Base-by-base conservation (phyloP, 2,888 invertebrate species). In the Lasioglossum villosulum region DNA sequence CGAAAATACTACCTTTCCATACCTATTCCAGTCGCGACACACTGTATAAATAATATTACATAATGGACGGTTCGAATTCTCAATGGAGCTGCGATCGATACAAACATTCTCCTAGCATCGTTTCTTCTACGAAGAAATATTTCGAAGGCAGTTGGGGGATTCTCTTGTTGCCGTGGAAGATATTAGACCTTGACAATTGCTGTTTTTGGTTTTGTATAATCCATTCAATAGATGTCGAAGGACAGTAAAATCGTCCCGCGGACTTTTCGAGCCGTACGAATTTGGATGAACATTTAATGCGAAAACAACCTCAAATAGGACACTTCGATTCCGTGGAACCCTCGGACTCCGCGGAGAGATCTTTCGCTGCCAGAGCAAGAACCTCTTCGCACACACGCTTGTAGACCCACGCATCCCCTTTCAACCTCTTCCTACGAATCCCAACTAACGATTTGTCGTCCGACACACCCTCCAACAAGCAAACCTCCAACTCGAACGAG, bases 381-480 rank as follows among this genome's bases (percentile, higher is more conserved):
- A 98, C 96, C 93, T 97, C 97, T 94, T 98, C 97, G 93, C 97
- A 97, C 52, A 97, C 96, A 88, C 96, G 96, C 94, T 98, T 98
- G 95, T 98, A 98, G 88, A 97, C 96, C 97, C 98, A 98, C 1
- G 97, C 96, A 93, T 98, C 97, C 0, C 98, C 98, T 93, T 97
- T 97, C 70, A 98, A 96, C 56, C 98, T 95, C 93, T 97, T 98
- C 81, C 98, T 96, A 79, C 97, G 96, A 80, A 98, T 97, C 45
- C 97, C 97, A 6, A 97, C 96, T 71, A 96, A 92, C 14, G 94
- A 94, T 86, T 94, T 94, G 2, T 91, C 90, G 73, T 91, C 91
- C 4, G 93, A 94, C 85, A 95, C 90, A 59, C 95, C 94, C 23
- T 96, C 96, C 23, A 96, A 92, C 83, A 96, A 95, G 88, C 96